Percentiles rank a stretch among this genome's conserved stretches.
Evolutionary conservation across 1,140 invertebrate species (phyloP).

Genomic region (Macrobrachium rosenbergii): DNA sequence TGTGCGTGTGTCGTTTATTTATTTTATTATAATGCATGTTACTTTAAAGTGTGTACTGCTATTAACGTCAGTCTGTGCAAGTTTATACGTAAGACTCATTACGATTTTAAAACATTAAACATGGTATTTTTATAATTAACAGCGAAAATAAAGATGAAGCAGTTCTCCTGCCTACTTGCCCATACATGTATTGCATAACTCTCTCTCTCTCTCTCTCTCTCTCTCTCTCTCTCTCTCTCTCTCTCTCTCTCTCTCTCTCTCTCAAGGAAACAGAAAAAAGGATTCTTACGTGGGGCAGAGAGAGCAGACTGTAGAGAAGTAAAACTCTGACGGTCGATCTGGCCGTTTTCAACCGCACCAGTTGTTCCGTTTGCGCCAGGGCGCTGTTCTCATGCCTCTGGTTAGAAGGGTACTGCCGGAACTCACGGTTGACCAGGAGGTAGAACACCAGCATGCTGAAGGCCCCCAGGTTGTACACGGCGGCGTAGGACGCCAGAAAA

Average conservation of each 20-base stretch:
- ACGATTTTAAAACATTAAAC: too few relatives aligned
- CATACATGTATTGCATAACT: neutral
- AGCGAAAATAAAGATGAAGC: too few relatives aligned
- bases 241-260: conserved; percentile 2
- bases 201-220: conserved; percentile 26
- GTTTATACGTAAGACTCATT: too few relatives aligned
- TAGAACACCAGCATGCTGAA: conserved; percentile 29
- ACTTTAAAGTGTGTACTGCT: too few relatives aligned
- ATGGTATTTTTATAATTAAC: too few relatives aligned
- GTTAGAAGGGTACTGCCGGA: neutral
- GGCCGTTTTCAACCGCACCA: conserved; percentile 29
- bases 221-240: neutral
- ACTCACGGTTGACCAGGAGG: conserved; percentile 40
- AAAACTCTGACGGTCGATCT: conserved; percentile 27
- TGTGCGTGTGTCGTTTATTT: too few relatives aligned
- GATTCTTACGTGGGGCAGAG: conserved; percentile 36
- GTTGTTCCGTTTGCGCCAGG: neutral
- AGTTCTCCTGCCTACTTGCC: too few relatives aligned
- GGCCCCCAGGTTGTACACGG: conserved; percentile 25
- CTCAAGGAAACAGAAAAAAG: neutral
- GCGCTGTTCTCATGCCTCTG: neutral
- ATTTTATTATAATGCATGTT: too few relatives aligned
- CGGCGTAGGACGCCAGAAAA: conserved; percentile 33
- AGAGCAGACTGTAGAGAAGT: conserved; percentile 35
- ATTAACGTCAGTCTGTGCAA: too few relatives aligned